Conservation (phyloP, 2,797 vertebrate species). For the Hippocampus kuda region DNA sequence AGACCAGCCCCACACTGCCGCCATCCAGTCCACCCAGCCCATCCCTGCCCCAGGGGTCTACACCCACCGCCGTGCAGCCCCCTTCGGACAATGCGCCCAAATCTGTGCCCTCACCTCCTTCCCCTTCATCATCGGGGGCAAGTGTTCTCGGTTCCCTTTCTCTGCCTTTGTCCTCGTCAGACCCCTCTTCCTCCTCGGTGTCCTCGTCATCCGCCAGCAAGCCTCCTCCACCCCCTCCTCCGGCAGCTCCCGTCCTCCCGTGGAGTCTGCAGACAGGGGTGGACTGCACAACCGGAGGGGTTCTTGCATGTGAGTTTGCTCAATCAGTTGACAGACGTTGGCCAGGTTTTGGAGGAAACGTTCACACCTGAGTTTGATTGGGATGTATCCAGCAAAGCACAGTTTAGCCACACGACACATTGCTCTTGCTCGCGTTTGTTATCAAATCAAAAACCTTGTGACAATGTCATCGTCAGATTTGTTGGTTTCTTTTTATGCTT, state of each 20-base stretch:
- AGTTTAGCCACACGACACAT: background rate
- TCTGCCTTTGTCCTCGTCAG: slow-evolving; percentile 56
- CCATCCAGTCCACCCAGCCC: slow-evolving; percentile 51
- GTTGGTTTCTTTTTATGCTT: too few species aligned
- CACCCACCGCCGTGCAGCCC: slow-evolving; percentile 54
- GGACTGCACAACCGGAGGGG: slow-evolving; percentile 88
- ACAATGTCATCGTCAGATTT: too few species aligned
- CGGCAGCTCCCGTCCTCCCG: slow-evolving; percentile 65
- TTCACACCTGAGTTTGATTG: background rate
- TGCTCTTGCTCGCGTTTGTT: background rate
- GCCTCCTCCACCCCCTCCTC: slow-evolving; percentile 56
- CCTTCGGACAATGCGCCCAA: slow-evolving; percentile 53
- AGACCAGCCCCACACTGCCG: slow-evolving; percentile 47
- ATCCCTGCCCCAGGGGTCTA: slow-evolving; percentile 49
- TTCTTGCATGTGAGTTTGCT: slow-evolving; percentile 77
- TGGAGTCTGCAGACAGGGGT: slow-evolving; percentile 86
- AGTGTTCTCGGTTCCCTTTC: slow-evolving; percentile 52
- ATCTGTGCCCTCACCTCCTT: slow-evolving; percentile 55
- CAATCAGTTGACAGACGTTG: too few species aligned
- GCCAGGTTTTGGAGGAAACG: background rate
- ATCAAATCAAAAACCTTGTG: background rate
- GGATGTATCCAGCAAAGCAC: background rate
- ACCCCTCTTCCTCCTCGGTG: slow-evolving; percentile 70
- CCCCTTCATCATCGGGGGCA: slow-evolving; percentile 56
- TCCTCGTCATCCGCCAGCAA: slow-evolving; percentile 70